Conservation (phyloP, 2,888 invertebrate species). For the Halictus ligatus region DNA sequence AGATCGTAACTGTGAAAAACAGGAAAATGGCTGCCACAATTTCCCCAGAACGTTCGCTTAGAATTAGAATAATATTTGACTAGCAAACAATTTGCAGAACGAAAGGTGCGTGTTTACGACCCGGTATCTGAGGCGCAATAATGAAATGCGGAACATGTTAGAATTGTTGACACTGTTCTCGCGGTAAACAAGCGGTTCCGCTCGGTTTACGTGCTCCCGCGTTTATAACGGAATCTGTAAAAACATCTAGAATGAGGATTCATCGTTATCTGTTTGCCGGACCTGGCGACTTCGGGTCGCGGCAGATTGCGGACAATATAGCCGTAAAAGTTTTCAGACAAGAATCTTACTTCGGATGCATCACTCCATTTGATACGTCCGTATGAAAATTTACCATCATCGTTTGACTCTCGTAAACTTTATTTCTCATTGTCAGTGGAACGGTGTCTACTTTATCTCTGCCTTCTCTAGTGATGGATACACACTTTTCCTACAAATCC, state of each 20-base stretch:
- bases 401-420: not conserved
- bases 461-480: not conserved
- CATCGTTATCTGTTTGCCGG: constrained; percentile 1
- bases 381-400: not conserved
- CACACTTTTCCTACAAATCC: not conserved
- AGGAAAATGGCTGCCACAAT: too few species aligned
- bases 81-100: not conserved
- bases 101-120: not conserved
- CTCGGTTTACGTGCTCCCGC: too few species aligned
- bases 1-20: too few species aligned
- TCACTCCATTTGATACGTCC: not conserved
- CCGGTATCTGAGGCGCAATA: not conserved
- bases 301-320: not conserved
- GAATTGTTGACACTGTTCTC: not conserved
- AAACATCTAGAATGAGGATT: not conserved
- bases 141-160: not conserved
- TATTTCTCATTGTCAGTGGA: not conserved
- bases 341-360: not conserved
- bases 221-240: not conserved
- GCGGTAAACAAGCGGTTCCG: not conserved
- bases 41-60: too few species aligned
- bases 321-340: constrained; percentile 2
- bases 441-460: not conserved
- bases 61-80: not conserved
- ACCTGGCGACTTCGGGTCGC: not conserved